Conservation (phyloP, 2,888 invertebrate genomes). For the Synanthedon formicaeformis region DNA sequence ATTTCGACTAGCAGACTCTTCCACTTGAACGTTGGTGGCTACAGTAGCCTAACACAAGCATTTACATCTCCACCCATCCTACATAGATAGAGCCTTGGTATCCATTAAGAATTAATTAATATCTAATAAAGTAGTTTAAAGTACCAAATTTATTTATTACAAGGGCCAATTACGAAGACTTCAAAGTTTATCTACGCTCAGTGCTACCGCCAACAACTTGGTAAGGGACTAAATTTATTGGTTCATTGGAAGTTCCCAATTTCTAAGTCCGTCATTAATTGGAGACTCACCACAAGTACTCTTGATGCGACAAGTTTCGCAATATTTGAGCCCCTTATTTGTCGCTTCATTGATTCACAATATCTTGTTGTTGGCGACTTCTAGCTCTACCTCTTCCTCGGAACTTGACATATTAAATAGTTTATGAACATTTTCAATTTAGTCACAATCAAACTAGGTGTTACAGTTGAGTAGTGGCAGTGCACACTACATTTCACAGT, state of each 20-base stretch:
- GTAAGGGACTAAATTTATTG: conserved; percentile 33
- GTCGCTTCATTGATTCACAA: conserved; percentile 34
- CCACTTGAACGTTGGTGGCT: too few species aligned
- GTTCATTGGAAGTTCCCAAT: conserved; percentile 37
- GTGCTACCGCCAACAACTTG: conserved; percentile 8
- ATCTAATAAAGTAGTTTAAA: too few species aligned
- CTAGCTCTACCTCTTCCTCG: not conserved
- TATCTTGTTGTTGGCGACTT: not conserved
- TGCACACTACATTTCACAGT: too few species aligned
- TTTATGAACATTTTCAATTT: too few species aligned
- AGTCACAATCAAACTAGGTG: too few species aligned
- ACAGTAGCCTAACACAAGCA: too few species aligned
- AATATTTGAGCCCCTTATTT: conserved; percentile 45
- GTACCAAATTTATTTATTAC: not conserved
- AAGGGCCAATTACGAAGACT: not conserved
- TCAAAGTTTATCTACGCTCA: not conserved
- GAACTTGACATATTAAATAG: too few species aligned
- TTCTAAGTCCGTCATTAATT: conserved; percentile 50
- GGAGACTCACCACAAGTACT: conserved; percentile 32
- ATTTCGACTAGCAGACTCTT: too few species aligned
- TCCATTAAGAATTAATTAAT: too few species aligned
- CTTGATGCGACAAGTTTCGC: conserved; percentile 27
- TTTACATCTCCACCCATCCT: too few species aligned
- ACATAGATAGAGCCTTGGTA: too few species aligned
- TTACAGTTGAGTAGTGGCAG: too few species aligned